Base-by-base conservation (phyloP, 2,113 vertebrate genomes). In the Motacilla alba region DNA sequence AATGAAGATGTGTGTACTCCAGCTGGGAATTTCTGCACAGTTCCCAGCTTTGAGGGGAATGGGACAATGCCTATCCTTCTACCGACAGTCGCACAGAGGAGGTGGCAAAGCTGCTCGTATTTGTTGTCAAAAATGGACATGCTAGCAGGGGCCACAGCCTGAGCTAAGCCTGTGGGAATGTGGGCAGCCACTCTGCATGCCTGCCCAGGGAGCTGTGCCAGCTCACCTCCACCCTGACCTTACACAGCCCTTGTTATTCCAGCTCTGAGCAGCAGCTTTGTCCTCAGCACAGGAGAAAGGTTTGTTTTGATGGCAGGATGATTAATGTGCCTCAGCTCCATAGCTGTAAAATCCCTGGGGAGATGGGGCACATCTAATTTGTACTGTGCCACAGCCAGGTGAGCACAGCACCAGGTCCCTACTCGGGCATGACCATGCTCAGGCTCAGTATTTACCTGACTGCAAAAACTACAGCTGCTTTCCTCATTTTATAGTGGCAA, bases 151-250 rank as follows among this genome's bases (percentile, higher is more conserved):
- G 59, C 13, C 3, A 2, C 13, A 75, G 55, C 41, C 50, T 56
- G 75, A 91, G 63, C 53, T 56, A 19, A 91, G 80, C 41, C 44
- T 2, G 2, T 11, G 77, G 58, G 83, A 95, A 83, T 6, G 72
- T 3, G 3, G 88, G 67, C 91, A 92, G 91, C 28, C 59, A 12
- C 83, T 23, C 24, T 20, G 69, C 43, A 0, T 70, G 94, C 50
- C 92, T 64, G 73, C 56, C 86, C 0, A 3, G 30, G 60, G 41
- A 82, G 67, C 79, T 50, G 13, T 78, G 94, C 91, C 91, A 89
- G 83, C 69, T 95, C 83, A 82, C 89, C 87, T 89, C 89, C 70
- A 69, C 37, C 85, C 87, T 73, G 81, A 76, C 91, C 94, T 95
- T 74, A 11, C 6, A 4, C 31, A 52, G 64, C 83, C 77, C 73